Percentiles rank a stretch among this genome's conserved stretches.
Conservation (phyloP, 2,113 vertebrate genomes). For the Pyrgilauda ruficollis region DNA sequence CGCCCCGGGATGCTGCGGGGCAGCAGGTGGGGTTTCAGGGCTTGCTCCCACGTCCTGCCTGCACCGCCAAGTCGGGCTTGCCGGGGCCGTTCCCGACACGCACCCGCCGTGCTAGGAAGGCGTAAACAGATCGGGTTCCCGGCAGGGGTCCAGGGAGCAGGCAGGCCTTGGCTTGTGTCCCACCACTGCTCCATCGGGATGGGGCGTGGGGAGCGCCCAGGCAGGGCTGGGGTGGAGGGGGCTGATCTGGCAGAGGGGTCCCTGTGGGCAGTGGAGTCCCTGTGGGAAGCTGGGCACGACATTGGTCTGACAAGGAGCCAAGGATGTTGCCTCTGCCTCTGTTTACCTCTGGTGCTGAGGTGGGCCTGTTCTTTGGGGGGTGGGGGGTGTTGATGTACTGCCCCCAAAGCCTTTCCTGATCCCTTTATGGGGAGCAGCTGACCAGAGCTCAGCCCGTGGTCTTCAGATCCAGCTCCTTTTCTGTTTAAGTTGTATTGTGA, state of each 20-base stretch:
- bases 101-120: background rate
- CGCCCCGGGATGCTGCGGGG: background rate
- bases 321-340: background rate
- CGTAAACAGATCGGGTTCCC: conserved; percentile 55
- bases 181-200: rapidly evolving
- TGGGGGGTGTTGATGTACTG: background rate
- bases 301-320: background rate
- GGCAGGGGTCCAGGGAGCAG: conserved; percentile 44
- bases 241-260: background rate
- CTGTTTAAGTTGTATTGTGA: background rate
- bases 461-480: background rate
- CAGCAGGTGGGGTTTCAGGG: background rate
- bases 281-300: rapidly evolving
- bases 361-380: background rate
- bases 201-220: background rate
- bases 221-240: background rate
- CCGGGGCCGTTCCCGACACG: conserved; percentile 11
- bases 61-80: conserved; percentile 15
- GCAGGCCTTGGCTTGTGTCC: conserved; percentile 61
- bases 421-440: rapidly evolving
- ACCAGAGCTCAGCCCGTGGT: background rate
- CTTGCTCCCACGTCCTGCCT: background rate
- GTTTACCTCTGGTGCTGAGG: background rate
- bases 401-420: background rate
- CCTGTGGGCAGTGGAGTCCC: rapidly evolving